phyloP scores from a whole-genome alignment of 2,888 invertebrate species.

The Orthosia cruda region DNA sequence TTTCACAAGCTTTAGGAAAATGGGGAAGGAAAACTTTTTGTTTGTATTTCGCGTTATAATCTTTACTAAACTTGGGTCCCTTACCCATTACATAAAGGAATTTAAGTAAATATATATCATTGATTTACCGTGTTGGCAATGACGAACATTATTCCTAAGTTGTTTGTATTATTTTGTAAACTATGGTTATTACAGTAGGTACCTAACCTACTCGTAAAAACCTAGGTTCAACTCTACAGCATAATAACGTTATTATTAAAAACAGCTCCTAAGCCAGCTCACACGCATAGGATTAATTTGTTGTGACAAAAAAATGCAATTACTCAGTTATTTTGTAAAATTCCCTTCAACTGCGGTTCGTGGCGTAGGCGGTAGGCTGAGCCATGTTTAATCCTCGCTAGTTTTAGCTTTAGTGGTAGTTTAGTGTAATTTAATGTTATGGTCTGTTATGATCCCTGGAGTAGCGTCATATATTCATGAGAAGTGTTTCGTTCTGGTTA shows the following conservation, averaged over 20 bases:
- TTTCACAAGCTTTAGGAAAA: slow-evolving; percentile 49
- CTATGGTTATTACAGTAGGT: slow-evolving; percentile 8
- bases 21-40: slow-evolving; percentile 43
- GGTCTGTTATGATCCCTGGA: slow-evolving; percentile 39
- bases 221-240: neutral
- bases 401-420: slow-evolving; percentile 33
- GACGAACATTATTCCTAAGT: slow-evolving; percentile 12
- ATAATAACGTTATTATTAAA: slow-evolving; percentile 11
- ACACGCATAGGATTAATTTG: slow-evolving; percentile 18
- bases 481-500: slow-evolving; percentile 23
- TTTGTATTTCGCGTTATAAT: slow-evolving; percentile 50
- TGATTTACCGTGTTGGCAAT: slow-evolving; percentile 3
- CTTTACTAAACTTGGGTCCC: slow-evolving; percentile 33
- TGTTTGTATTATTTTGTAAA: slow-evolving; percentile 41
- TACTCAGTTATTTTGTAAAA: slow-evolving; percentile 37
- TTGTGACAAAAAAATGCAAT: slow-evolving; percentile 47
- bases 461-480: slow-evolving; percentile 18
- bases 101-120: neutral
- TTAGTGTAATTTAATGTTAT: slow-evolving; percentile 38
- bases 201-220: slow-evolving; percentile 32
- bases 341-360: slow-evolving; percentile 6
- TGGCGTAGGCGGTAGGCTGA: slow-evolving; percentile 4
- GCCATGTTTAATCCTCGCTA: slow-evolving; percentile 22
- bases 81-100: slow-evolving; percentile 24
- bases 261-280: neutral